Base-by-base conservation (phyloP, 2,113 vertebrate species). In the Tringa solitaria region DNA sequence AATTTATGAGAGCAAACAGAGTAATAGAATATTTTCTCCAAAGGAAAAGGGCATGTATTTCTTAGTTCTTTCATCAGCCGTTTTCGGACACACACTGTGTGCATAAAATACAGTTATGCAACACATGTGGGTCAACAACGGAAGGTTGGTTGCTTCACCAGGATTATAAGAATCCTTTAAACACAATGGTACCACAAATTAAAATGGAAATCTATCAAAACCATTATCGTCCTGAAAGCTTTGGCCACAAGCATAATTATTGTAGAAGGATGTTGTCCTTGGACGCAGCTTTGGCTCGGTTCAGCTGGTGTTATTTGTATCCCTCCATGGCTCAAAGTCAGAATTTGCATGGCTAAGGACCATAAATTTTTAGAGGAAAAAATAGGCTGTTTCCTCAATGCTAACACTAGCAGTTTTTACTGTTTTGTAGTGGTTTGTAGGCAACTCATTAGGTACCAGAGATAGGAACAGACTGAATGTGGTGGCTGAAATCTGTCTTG, bases 181-280 rank as follows among this genome's bases (percentile, higher is more conserved):
- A 93, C 93, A 96, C 96, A 95, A 91, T 95, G 60, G 85, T 84
- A 90, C 95, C 93, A 73, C 96, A 97, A 96, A 96, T 96, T 94
- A 95, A 96, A 95, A 93, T 75, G 87, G 87, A 90, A 93, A 93
- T 97, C 85, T 96, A 95, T 97, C 95, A 96, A 96, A 96, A 81
- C 82, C 78, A 91, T 97, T 96, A 96, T 96, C 19, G 0, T 96
- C 85, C 82, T 96, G 91, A 96, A 97, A 97, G 94, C 72, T 94
- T 96, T 97, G 94, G 91, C 95, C 93, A 69, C 91, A 88, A 93
- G 64, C 7, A 18, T 95, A 94, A 96, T 96, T 96, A 93, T 14
- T 96, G 73, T 84, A 93, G 85, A 94, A 76, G 65, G 91, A 95
- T 96, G 93, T 97, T 97, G 95, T 94, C 93, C 93, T 97, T 97